Evolutionary conservation across 2,797 vertebrate species (phyloP).

Genomic region (Sebastes alutus): DNA sequence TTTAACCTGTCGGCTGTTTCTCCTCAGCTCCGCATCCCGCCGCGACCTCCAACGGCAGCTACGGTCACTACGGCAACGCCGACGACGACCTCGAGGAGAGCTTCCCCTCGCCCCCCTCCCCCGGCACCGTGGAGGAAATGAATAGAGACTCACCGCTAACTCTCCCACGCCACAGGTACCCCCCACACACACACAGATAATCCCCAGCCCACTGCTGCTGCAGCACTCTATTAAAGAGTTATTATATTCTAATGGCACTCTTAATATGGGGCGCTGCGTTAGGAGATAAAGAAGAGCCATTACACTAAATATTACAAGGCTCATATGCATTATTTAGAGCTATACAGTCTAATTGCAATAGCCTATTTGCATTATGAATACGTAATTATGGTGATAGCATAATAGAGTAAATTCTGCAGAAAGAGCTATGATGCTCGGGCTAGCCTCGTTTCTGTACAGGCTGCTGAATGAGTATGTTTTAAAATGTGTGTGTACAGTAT

Average conservation of each 20-base stretch:
- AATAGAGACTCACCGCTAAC: constrained; percentile 26
- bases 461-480: background rate
- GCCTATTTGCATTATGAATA: constrained; percentile 49
- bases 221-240: constrained; percentile 36
- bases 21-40: constrained; percentile 30
- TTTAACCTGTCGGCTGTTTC: background rate
- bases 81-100: constrained; percentile 46
- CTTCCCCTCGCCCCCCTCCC: constrained; percentile 72
- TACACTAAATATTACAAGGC: constrained; percentile 49
- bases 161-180: constrained; percentile 58
- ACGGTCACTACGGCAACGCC: constrained; percentile 50
- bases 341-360: constrained; percentile 43
- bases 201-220: background rate
- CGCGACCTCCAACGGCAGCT: constrained; percentile 25
- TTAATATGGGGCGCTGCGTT: constrained; percentile 38
- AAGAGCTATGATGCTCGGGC: constrained; percentile 9
- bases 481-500: background rate
- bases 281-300: constrained; percentile 54
- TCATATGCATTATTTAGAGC: constrained; percentile 57
- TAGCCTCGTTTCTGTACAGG: background rate
- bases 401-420: constrained; percentile 7
- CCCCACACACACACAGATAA: background rate
- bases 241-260: constrained; percentile 51
- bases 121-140: constrained; percentile 61
- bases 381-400: constrained; percentile 45